Conservation (phyloP, 2,888 invertebrate genomes). For the Pristionchus arcanus region DNA sequence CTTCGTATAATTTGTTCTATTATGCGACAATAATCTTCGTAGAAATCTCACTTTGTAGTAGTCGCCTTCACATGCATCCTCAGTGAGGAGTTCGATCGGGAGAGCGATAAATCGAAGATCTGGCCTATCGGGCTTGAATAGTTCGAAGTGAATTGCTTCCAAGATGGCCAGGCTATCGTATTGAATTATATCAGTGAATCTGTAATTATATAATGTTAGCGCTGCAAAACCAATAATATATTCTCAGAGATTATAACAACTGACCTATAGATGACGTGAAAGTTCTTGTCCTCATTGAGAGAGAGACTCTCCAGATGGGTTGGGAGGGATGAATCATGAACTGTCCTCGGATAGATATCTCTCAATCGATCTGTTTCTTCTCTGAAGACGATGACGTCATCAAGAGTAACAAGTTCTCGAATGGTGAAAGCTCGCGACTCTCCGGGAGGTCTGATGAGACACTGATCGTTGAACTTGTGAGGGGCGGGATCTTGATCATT, state of each 20-base stretch:
- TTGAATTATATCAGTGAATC: not conserved
- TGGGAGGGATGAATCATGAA: not conserved
- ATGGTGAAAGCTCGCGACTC: not conserved
- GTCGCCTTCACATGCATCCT: conserved; percentile 22
- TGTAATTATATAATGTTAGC: not conserved
- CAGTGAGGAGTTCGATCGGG: not conserved
- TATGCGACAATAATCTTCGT: not conserved
- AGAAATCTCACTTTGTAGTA: not conserved
- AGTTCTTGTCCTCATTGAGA: not conserved
- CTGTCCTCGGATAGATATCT: not conserved
- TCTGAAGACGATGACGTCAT: conserved; percentile 5
- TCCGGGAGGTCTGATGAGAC: not conserved
- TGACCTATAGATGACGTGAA: not conserved
- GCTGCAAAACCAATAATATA: too few species aligned
- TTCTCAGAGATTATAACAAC: not conserved
- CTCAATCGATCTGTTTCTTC: not conserved
- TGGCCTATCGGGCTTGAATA: conserved; percentile 26
- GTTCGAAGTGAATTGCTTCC: conserved; percentile 38
- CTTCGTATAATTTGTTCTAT: too few species aligned
- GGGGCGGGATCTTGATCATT: not conserved
- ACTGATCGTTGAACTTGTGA: conserved; percentile 18
- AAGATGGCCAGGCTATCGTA: not conserved
- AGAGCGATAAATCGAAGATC: conserved; percentile 36
- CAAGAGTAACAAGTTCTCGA: conserved; percentile 28
- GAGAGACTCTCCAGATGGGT: not conserved